Evolutionary conservation across 2,888 invertebrate genomes (phyloP).

Genomic region (Beris chalybata): DNA sequence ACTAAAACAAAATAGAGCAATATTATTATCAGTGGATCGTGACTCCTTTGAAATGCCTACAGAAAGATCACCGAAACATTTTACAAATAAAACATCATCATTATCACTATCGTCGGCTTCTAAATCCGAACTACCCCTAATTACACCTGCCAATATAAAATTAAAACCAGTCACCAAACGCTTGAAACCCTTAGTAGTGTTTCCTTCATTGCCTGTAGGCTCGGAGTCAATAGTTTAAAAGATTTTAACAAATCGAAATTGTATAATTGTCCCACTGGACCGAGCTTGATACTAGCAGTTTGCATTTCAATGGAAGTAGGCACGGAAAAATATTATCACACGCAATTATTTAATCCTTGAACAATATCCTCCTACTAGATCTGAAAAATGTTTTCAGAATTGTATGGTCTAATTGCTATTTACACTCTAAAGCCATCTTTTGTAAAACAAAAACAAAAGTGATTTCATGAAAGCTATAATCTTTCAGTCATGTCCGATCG

Average conservation of each 20-base stretch:
- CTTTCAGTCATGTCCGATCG: too few species aligned
- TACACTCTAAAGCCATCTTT: too few species aligned
- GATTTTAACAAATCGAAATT: neutral
- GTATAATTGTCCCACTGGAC: too few species aligned
- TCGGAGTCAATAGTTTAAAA: slow-evolving; percentile 16
- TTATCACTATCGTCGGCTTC: slow-evolving; percentile 14
- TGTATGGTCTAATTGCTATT: too few species aligned
- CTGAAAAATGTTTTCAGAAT: too few species aligned
- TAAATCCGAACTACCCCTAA: slow-evolving; percentile 6
- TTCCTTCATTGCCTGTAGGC: slow-evolving; percentile 27
- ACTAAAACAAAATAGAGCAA: slow-evolving; percentile 23
- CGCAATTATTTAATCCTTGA: too few species aligned
- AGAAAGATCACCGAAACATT: slow-evolving; percentile 6
- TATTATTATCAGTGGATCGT: slow-evolving; percentile 23
- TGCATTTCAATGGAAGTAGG: too few species aligned
- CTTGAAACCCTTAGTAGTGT: slow-evolving; percentile 25
- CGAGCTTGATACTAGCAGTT: too few species aligned
- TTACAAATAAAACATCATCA: neutral
- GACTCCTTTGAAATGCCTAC: neutral
- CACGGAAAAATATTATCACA: too few species aligned
- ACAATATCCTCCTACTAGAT: too few species aligned
- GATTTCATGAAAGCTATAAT: too few species aligned
- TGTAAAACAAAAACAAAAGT: too few species aligned
- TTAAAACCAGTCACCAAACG: slow-evolving; percentile 33
- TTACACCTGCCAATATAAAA: slow-evolving; percentile 20